Base-by-base conservation (phyloP, 2,797 vertebrate genomes). In the Hydrophis major region DNA sequence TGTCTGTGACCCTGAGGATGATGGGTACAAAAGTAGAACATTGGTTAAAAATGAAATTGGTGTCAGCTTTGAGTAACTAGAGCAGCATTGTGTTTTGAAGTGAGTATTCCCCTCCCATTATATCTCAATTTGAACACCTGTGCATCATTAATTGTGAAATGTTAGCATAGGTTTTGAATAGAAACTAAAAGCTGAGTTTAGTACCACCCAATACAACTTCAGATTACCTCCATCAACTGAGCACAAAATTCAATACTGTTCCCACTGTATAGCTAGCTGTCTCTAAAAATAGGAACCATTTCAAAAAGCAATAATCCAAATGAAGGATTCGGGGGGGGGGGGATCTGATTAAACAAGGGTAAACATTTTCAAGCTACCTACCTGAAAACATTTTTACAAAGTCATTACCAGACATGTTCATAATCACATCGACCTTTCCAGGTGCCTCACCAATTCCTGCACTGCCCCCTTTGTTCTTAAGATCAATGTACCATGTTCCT, bases 331-430 rank as follows among this genome's bases (percentile, higher is more conserved):
- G 4, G 4, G 2, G 14, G 4, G 2, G 7, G 27, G 1, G 18
- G 5, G 11, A 61, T 69, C 63, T 5, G 42, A 0, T 0, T 6
- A 6, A 0, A 0, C 37, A 66, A 89, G 18, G 20, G 56, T 78
- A 1, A 32, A 32, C 42, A 18, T 89, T 20, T 22, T 59, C 16
- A 91, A 60, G 92, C 8, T 47, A 93, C 97, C 96, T 89, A 99
- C 99, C 99, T 97, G 98, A 95, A 93, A 99, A 99, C 99, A 99
- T 99, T 96, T 98, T 98, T 94, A 97, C 97, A 95, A 99, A 99
- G 96, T 99, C 98, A 0, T 87, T 95, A 8, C 98, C 98, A 92
- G 98, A 98, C 98, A 99, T 97, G 87, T 95, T 97, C 98, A 99
- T 99, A 89, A 98, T 94, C 0, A 99, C 99, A 2, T 99, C 99